A percentile compares a stretch with the other conserved stretches of the same genome.
phyloP scores from a whole-genome alignment of 2,797 vertebrate genomes.

The Propithecus deckenii region DNA sequence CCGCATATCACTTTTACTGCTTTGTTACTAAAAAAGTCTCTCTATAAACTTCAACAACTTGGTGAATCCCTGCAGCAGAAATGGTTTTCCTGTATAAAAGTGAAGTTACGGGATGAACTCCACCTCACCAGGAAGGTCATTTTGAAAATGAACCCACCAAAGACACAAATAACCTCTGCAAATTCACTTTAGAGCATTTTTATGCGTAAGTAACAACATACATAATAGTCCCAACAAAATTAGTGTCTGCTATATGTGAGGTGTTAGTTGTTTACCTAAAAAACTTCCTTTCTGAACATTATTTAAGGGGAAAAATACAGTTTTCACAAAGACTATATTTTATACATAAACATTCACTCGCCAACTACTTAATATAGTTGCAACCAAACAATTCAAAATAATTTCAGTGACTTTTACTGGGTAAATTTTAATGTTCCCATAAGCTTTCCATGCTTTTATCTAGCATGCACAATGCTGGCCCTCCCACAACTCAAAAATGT shows the following conservation, averaged over 20 bases:
- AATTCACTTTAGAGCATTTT: neutral
- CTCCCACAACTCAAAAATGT: neutral
- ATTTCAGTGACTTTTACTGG: neutral
- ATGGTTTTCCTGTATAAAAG: neutral
- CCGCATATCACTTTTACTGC: neutral
- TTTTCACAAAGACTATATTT: constrained; percentile 40
- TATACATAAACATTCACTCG: constrained; percentile 2
- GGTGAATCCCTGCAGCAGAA: neutral
- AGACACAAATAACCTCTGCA: neutral
- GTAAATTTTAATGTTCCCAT: constrained; percentile 12
- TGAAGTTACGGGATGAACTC: neutral
- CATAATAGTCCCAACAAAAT: neutral
- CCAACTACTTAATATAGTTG: neutral
- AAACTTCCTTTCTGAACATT: neutral
- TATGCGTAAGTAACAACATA: neutral
- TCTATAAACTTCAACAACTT: constrained; percentile 33
- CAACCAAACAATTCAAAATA: constrained; percentile 38
- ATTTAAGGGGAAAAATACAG: neutral
- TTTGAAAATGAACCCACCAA: constrained; percentile 29
- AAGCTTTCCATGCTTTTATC: constrained; percentile 2
- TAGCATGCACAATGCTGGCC: neutral
- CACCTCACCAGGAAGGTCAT: neutral
- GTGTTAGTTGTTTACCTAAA: neutral
- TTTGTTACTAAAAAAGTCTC: constrained; percentile 40
- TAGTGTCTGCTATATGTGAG: neutral